Evolutionary conservation across 2,797 vertebrate genomes (phyloP).

Genomic region (Cephalopachus bancanus): DNA sequence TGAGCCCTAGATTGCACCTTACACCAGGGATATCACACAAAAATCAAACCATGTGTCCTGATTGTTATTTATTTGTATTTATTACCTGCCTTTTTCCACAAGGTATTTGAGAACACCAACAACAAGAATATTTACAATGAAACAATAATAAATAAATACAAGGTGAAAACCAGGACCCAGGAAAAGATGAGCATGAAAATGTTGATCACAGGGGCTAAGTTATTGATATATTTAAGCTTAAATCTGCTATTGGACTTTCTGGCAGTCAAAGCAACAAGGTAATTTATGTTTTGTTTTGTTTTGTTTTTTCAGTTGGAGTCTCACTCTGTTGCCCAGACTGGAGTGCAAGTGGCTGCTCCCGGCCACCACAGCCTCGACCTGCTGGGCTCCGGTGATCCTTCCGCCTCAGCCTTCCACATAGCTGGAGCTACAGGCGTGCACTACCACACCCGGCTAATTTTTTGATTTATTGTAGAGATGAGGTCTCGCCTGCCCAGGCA

Average conservation of each 20-base stretch:
- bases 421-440: too few relatives aligned
- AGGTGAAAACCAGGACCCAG: neutral
- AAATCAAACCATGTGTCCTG: neutral
- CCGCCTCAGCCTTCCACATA: too few relatives aligned
- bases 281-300: neutral
- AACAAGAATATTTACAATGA: neutral
- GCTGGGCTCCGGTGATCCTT: too few relatives aligned
- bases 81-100: neutral
- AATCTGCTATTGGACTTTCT: neutral
- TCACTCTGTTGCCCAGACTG: too few relatives aligned
- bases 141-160: slow-evolving; percentile 5
- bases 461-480: too few relatives aligned
- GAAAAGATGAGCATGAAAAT: neutral
- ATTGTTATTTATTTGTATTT: slow-evolving; percentile 12
- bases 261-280: neutral
- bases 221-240: neutral
- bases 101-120: neutral
- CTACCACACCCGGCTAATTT: too few relatives aligned
- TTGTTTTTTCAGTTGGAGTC: too few relatives aligned
- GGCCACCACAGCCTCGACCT: too few relatives aligned
- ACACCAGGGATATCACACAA: neutral
- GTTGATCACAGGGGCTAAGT: neutral
- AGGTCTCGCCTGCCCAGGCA: too few relatives aligned
- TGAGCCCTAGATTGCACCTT: neutral
- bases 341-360: too few relatives aligned